Percentiles rank a stretch among this genome's conserved stretches.
phyloP scores from a whole-genome alignment of 1,140 invertebrate species.

The Caerostris extrusa region DNA sequence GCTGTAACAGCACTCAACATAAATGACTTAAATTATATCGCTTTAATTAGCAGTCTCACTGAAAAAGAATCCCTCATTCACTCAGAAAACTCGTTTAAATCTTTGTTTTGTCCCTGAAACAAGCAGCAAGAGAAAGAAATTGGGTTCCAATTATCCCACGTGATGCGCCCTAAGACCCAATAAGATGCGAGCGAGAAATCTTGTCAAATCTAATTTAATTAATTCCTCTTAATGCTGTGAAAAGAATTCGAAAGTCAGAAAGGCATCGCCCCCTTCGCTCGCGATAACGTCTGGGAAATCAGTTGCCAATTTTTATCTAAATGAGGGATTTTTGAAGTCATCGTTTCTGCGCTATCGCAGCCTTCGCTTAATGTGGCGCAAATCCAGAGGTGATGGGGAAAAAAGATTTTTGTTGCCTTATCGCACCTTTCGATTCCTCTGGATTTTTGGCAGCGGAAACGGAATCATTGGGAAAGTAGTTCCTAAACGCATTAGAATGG shows the following conservation, averaged over 20 bases:
- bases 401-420: not conserved
- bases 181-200: not conserved
- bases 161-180: not conserved
- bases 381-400: not conserved
- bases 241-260: slow-evolving; percentile 35
- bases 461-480: not conserved
- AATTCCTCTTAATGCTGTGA: not conserved
- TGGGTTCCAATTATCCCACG: not conserved
- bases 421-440: not conserved
- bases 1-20: too few species aligned
- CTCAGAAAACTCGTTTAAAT: not conserved
- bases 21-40: too few species aligned
- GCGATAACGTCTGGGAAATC: slow-evolving; percentile 42
- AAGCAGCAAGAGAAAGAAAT: not conserved
- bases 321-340: slow-evolving; percentile 58
- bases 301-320: slow-evolving; percentile 55
- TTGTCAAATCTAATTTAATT: slow-evolving; percentile 29
- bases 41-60: too few species aligned
- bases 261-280: not conserved
- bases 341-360: slow-evolving; percentile 5
- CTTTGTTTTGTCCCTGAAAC: not conserved
- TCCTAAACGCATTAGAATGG: too few species aligned
- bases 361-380: slow-evolving; percentile 30
- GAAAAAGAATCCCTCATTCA: too few species aligned
- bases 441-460: not conserved